phyloP scores from a whole-genome alignment of 1,140 invertebrate species.

The Lepidostoma basale region DNA sequence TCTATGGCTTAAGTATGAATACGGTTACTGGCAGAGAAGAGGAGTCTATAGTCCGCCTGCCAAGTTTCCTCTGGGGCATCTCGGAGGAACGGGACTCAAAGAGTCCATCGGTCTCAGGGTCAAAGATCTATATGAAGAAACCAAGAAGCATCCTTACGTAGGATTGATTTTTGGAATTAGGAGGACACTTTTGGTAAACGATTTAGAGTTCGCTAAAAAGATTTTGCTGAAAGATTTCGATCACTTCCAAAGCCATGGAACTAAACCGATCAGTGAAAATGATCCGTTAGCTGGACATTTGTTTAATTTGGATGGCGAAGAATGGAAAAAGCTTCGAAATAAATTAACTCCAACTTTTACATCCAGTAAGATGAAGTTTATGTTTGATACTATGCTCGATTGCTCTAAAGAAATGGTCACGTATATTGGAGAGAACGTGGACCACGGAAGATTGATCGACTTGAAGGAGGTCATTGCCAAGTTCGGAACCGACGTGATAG shows the following conservation, averaged over 20 bases:
- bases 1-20: background rate
- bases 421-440: too few species aligned
- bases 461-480: too few species aligned
- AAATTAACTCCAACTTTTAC: too few species aligned
- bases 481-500: too few species aligned
- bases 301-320: too few species aligned
- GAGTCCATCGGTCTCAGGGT: background rate
- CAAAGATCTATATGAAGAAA: slow-evolving; percentile 43
- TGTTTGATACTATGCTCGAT: too few species aligned
- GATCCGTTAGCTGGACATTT: too few species aligned
- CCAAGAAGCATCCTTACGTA: slow-evolving; percentile 20
- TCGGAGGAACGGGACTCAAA: slow-evolving; percentile 52
- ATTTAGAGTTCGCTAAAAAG: slow-evolving; percentile 66
- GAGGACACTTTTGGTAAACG: slow-evolving; percentile 51
- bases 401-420: too few species aligned
- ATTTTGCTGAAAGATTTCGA: slow-evolving; percentile 66
- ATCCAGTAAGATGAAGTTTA: too few species aligned
- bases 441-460: slow-evolving; percentile 45
- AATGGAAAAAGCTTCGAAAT: too few species aligned
- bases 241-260: slow-evolving; percentile 58
- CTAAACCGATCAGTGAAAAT: too few species aligned
- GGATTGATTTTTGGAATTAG: background rate
- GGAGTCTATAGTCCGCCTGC: slow-evolving; percentile 49
- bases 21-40: slow-evolving; percentile 46
- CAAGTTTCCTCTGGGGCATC: slow-evolving; percentile 51